Conservation (phyloP, 2,113 vertebrate species). For the Henicopernis longicauda region DNA sequence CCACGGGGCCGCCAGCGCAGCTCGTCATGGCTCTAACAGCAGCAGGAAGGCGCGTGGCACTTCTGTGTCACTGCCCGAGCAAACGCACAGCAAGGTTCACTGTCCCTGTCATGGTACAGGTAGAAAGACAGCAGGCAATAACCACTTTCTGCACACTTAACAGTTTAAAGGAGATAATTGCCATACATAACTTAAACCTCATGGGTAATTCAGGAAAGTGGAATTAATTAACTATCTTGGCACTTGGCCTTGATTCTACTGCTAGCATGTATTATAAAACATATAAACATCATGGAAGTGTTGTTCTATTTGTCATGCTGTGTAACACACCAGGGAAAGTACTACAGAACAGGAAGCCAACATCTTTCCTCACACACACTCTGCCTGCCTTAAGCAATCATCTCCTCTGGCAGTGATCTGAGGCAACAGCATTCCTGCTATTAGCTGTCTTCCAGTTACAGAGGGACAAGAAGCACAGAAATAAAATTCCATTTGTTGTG, state of each 20-base stretch:
- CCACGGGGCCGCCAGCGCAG: fast-evolving
- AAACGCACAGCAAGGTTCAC: fast-evolving
- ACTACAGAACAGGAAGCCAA: background rate
- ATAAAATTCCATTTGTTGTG: background rate
- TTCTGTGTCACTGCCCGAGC: background rate
- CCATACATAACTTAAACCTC: constrained; percentile 14
- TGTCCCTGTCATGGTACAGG: background rate
- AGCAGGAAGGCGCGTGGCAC: background rate
- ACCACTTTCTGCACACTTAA: background rate
- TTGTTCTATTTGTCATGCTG: constrained; percentile 14
- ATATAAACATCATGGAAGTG: constrained; percentile 29
- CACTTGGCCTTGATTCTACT: constrained; percentile 15
- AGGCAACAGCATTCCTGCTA: background rate
- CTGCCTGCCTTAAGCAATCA: background rate
- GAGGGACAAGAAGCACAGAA: background rate
- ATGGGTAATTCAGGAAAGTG: constrained; percentile 34
- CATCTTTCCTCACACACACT: background rate
- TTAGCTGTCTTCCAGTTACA: background rate
- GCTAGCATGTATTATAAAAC: constrained; percentile 42
- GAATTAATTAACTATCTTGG: constrained; percentile 61
- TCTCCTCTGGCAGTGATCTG: background rate
- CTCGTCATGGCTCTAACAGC: fast-evolving
- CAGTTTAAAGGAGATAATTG: constrained; percentile 29
- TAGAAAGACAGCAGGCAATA: background rate
- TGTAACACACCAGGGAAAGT: background rate